phyloP scores from a whole-genome alignment of 2,888 invertebrate species.

The Meteorus cinctellus region DNA sequence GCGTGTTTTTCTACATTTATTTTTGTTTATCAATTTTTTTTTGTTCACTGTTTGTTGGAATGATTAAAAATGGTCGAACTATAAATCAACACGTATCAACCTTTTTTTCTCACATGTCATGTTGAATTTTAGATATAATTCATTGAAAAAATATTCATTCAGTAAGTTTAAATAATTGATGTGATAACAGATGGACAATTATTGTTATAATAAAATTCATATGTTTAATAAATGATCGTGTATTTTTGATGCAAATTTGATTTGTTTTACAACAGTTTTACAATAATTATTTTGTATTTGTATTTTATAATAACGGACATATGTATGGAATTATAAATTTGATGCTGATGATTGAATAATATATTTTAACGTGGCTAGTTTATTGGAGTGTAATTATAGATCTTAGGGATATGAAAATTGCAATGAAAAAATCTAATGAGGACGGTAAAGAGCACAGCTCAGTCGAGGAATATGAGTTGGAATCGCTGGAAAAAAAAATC shows the following conservation, averaged over 20 bases:
- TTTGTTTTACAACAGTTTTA: slow-evolving; percentile 63
- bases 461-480: neutral
- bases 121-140: neutral
- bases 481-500: neutral
- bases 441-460: slow-evolving; percentile 38
- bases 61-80: neutral
- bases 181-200: slow-evolving; percentile 17
- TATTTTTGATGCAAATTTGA: slow-evolving; percentile 70
- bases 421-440: slow-evolving; percentile 15
- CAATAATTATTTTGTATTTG: slow-evolving; percentile 50
- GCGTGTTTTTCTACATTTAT: slow-evolving; percentile 12
- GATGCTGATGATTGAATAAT: neutral
- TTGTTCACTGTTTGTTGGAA: neutral
- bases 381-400: neutral
- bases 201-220: slow-evolving; percentile 49
- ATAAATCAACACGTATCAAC: neutral
- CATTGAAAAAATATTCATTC: slow-evolving; percentile 7
- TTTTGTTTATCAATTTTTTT: slow-evolving; percentile 9
- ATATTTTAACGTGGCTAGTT: neutral
- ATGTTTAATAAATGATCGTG: slow-evolving; percentile 67
- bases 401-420: neutral
- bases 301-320: slow-evolving; percentile 24
- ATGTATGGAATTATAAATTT: slow-evolving; percentile 17
- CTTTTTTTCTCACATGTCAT: neutral
- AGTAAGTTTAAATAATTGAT: neutral